Base-by-base conservation (phyloP, 1,140 invertebrate species). In the Steinernema feltiae region DNA sequence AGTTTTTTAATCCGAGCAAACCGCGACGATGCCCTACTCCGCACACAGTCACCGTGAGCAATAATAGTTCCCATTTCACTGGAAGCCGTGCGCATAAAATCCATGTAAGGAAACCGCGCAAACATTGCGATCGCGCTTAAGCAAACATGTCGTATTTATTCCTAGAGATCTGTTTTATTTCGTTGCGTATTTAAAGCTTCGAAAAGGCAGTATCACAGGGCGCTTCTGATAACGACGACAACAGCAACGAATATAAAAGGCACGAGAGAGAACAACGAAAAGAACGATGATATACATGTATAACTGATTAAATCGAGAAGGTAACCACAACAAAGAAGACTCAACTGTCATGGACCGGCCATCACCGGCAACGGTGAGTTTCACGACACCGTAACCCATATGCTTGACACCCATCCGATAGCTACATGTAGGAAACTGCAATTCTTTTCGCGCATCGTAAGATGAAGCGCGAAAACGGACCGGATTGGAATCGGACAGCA, bases 351-450 rank as follows among this genome's bases (percentile, higher is more conserved):
- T 35, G 27, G 32, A 48, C 21, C 48, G 21, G n/a, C 29, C 69
- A 7, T 30, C 74, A 12, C 70, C 74, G 32, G 46, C 48, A 17
- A 70, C 3, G n/a, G 1, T 46, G 3, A 70, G 1, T 27, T 48
- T n/a, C 18, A 84, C 82, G 0, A 87, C 79, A 15, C 86, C 86
- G 81, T 86, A 87, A 12, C 87, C 87, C 72, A 87, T 87, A 71
- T 86, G 77, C 0, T 75, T 30, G 2, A 82, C 83, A 1, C 87
- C 87, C 87, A 88, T 88, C 76, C 87, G 81, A 74, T 87, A 88
- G 75, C 87, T 88, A 80, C 87, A 88, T 1, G 87, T 88, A 2
- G 88, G 88, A 17, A 87, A 84, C 75, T 86, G 83, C 1, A 88
- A 73, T 76, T 88, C 87, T 32, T 79, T 74, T 12, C 31, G 46